Conservation (phyloP, 2,797 vertebrate genomes). For the Darevskia mixta region DNA sequence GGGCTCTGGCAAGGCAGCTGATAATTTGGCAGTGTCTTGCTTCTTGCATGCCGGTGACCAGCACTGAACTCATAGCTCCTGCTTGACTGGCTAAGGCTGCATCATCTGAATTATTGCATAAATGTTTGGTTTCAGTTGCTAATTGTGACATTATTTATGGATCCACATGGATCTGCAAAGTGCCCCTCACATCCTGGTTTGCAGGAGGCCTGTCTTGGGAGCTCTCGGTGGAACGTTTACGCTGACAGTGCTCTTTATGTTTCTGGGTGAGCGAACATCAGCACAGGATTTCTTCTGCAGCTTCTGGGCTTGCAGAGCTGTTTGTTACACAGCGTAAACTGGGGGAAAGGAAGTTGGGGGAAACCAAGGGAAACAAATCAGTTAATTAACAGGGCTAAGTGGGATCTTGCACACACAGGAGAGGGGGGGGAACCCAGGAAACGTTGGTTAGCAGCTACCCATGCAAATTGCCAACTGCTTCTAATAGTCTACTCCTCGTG, state of each 20-base stretch:
- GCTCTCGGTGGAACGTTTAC: slow-evolving; percentile 9
- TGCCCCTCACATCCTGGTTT: slow-evolving; percentile 24
- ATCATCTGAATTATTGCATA: slow-evolving; percentile 16
- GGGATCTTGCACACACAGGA: neutral
- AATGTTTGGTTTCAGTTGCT: slow-evolving; percentile 36
- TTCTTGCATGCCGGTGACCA: neutral
- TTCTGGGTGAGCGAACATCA: slow-evolving; percentile 23
- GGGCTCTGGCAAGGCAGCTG: neutral
- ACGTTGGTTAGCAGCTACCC: neutral
- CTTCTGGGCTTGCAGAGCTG: neutral
- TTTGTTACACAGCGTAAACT: neutral
- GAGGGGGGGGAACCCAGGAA: neutral
- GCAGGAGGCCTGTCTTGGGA: slow-evolving; percentile 1
- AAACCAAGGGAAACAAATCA: neutral
- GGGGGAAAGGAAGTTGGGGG: neutral
- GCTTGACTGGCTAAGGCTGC: slow-evolving; percentile 8
- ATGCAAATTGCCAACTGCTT: neutral
- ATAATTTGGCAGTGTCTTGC: neutral
- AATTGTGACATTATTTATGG: slow-evolving; percentile 43
- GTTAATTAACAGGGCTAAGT: neutral
- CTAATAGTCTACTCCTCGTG: neutral
- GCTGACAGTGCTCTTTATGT: slow-evolving; percentile 29
- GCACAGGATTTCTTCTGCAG: slow-evolving; percentile 20
- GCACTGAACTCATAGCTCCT: neutral
- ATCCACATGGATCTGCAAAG: slow-evolving; percentile 30